phyloP scores from a whole-genome alignment of 2,888 invertebrate species.

The Cactoblastis cactorum region DNA sequence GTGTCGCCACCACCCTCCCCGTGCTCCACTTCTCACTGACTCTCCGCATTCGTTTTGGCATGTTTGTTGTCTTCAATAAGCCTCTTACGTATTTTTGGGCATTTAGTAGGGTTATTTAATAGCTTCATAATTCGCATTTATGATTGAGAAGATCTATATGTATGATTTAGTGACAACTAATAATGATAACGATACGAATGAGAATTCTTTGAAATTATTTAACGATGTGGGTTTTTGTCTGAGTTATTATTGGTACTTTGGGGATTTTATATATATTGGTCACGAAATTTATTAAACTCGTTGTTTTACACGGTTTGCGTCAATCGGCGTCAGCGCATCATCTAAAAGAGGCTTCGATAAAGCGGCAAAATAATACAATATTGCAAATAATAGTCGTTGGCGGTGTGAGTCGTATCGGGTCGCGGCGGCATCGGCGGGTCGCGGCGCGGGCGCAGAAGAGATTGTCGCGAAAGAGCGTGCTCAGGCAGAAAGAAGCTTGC shows the following conservation, averaged over 20 bases:
- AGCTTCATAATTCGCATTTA: background rate
- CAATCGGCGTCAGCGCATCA: constrained; percentile 52
- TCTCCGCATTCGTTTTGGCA: constrained; percentile 54
- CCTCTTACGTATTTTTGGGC: background rate
- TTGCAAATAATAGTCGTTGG: constrained; percentile 61
- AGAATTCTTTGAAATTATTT: background rate
- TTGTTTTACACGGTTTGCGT: background rate
- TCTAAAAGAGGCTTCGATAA: constrained; percentile 61
- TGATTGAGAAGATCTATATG: background rate
- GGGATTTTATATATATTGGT: background rate
- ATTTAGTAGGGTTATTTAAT: background rate
- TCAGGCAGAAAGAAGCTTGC: constrained; percentile 79
- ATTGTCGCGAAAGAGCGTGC: constrained; percentile 72
- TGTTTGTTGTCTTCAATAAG: background rate
- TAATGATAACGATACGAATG: background rate
- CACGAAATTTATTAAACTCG: background rate
- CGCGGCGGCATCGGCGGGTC: constrained; percentile 28
- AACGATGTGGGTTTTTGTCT: background rate
- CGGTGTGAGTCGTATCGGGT: constrained; percentile 52
- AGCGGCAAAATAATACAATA: constrained; percentile 71
- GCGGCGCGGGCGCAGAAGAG: constrained; percentile 51
- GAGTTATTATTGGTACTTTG: background rate
- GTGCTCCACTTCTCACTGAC: constrained; percentile 75
- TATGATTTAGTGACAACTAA: background rate
- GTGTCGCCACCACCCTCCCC: constrained; percentile 64